Base-by-base conservation (phyloP, 2,797 vertebrate species). In the Acridotheres tristis region DNA sequence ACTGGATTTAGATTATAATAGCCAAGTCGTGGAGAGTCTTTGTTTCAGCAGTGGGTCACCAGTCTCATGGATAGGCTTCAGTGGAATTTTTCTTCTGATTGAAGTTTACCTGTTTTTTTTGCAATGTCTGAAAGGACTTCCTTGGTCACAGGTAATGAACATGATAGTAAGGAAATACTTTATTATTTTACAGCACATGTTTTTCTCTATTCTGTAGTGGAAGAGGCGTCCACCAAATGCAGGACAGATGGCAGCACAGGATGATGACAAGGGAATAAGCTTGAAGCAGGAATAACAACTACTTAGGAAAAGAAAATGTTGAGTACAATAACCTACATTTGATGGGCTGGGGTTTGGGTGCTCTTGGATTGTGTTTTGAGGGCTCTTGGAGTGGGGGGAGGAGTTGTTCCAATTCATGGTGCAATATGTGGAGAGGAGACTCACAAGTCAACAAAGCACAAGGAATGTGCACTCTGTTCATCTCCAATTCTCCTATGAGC, bases 371-470 rank as follows among this genome's bases (percentile, higher is more conserved):
- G 19, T 27, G 29, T 85, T 76, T 36, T 53, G 38, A 45, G 47
- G 54, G 10, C 10, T 53, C 40, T 75, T 82, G 42, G 17, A 51
- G 11, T 21, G 1, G 0, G 1, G 8, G 1, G 8, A 38, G 1
- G 5, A 11, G 1, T n/a, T 68, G 4, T 47, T 84, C 65, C 53
- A 47, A 6, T 73, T 79, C 25, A 11, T 16, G 5, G 2, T 42
- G 4, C 42, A 54, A 55, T 3, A 9, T 9, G 7, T n/a, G 18
- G 32, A 80, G 30, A 74, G 17, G 54, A 67, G 21, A 77, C 51
- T 47, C 22, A 34, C 27, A 51, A 36, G 9, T 16, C 59, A 29
- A 16, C 5, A 86, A 30, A 38, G n/a, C 9, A n/a, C 0, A 0
- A 68, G 43, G 54, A 84, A 68, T 1, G 4, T 58, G 48, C 27